Evolutionary conservation across 2,888 invertebrate species (phyloP), one percentile per base, ranked within the genome.

Genomic region (Tetrapedia diversipes): DNA sequence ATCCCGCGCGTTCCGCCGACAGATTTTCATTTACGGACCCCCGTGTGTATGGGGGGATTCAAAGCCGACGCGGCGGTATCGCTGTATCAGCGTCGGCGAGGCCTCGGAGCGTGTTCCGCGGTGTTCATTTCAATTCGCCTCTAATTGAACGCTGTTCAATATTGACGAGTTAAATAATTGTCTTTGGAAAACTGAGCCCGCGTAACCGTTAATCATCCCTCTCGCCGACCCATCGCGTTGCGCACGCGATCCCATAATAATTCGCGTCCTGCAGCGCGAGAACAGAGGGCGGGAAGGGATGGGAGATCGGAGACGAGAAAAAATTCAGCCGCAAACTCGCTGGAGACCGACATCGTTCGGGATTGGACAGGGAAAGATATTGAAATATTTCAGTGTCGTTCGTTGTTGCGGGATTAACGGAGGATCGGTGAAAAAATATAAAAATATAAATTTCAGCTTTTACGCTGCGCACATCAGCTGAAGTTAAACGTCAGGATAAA

Each of bases 141-240:
- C 83, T 87, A 87, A 88, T 88, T 86, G 84, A 86, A 86, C 78
- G 77, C 77, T 81, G 79, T 75, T 86, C 83, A 79, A 84, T 83
- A 85, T 84, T 79, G 80, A 82, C 83, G 77, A 82, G 83, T 81
- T 81, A 81, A 88, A 86, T 85, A 86, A 87, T 86, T 85, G 80
- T 85, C 84, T 84, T 81, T 83, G 66, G 76, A 81, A 78, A 85
- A 81, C 70, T 75, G 77, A 77, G 63, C 53, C 74, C 61, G 73
- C 74, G 60, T 65, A 69, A 68, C 69, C 77, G 82, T 83, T 82
- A 83, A 82, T 83, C 82, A 80, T 76, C 74, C 65, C 75, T 66
- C 41, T 51, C 34, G 65, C 24, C 39, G 39, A 32, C 19, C 43
- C 45, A 45, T 43, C 71, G 57, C 34, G 49, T 32, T 27, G 51